phyloP scores from a whole-genome alignment of 1,140 invertebrate species.

The Metaphire vulgaris region DNA sequence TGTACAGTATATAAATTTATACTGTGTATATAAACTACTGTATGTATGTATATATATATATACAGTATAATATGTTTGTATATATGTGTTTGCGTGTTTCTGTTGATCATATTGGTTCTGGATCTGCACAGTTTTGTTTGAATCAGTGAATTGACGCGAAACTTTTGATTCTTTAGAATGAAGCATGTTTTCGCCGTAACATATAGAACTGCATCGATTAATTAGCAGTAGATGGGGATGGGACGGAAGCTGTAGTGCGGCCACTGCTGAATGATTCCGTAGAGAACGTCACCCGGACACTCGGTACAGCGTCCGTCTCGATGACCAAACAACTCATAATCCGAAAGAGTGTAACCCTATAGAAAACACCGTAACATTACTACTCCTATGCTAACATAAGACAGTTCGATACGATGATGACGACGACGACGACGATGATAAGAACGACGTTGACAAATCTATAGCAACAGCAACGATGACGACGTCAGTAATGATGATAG shows the following conservation, averaged over 20 bases:
- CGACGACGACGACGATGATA: too few species aligned
- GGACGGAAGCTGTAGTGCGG: constrained; percentile 44
- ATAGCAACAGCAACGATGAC: too few species aligned
- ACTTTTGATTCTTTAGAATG: too few species aligned
- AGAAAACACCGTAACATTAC: too few species aligned
- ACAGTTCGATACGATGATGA: too few species aligned
- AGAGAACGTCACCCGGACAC: constrained; percentile 48
- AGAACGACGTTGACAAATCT: too few species aligned
- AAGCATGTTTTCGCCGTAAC: too few species aligned
- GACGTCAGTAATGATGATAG: too few species aligned
- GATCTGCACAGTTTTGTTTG: too few species aligned
- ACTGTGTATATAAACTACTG: neutral
- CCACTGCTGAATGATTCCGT: constrained; percentile 56
- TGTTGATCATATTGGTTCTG: neutral
- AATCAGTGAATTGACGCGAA: too few species aligned
- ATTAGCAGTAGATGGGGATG: constrained; percentile 9
- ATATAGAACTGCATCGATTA: too few species aligned
- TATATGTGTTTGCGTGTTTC: neutral
- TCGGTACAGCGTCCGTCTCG: constrained; percentile 31
- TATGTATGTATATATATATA: neutral
- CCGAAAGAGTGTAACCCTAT: neutral
- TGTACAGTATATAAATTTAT: neutral
- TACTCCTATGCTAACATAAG: too few species aligned
- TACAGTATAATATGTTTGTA: neutral
- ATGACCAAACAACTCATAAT: constrained; percentile 27